Percentiles rank a stretch among this genome's conserved stretches.
These are phyloP conservation scores for Percina caprodes DNA, from an alignment of 2,113 vertebrate species.

Conservation along the genomic window DNA sequence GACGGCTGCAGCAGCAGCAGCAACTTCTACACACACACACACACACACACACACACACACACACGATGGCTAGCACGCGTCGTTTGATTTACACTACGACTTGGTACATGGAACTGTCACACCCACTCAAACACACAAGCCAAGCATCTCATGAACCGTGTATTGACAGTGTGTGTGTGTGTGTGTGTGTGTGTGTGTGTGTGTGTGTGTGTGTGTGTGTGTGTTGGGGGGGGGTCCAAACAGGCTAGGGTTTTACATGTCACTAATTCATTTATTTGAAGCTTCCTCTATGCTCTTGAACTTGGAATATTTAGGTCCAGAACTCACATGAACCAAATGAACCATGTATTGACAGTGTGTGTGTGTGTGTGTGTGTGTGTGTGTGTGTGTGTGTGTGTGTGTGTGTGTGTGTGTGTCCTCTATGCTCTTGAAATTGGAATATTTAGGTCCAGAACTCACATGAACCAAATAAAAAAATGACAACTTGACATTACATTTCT, in stretches of 20 bases:
- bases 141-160: not conserved
- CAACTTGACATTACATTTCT: too few species aligned
- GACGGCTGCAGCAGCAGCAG: not conserved
- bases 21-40: conserved; percentile 21
- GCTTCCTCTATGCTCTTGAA: not conserved
- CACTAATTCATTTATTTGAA: not conserved
- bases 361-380: too few species aligned
- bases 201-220: too few species aligned
- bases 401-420: too few species aligned
- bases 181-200: not conserved
- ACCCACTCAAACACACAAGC: conserved; percentile 12
- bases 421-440: too few species aligned
- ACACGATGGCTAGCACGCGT: not conserved
- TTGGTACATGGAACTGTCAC: not conserved
- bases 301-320: not conserved
- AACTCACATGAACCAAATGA: too few species aligned
- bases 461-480: too few species aligned
- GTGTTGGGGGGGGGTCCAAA: too few species aligned
- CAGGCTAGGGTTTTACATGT: not conserved
- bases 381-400: too few species aligned
- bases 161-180: not conserved
- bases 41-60: not conserved
- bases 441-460: too few species aligned
- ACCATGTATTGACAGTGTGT: too few species aligned
- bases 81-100: not conserved